Base-by-base conservation (phyloP, 1,140 invertebrate genomes). In the Rhyacophila brunnea region DNA sequence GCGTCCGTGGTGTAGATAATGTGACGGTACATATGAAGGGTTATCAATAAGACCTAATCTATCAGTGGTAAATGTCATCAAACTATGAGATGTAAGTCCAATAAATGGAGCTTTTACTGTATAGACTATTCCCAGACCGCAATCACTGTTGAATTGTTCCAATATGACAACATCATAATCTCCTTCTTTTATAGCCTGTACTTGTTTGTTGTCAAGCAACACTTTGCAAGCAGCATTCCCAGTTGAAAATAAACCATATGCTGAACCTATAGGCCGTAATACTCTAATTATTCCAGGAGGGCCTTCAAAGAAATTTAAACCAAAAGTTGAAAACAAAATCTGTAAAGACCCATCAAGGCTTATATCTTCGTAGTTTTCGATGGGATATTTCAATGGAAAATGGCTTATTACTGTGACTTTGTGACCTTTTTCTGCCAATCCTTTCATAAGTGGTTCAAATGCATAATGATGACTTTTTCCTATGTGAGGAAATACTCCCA, bases 391-490 rank as follows among this genome's bases (percentile, higher is more conserved):
- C 23, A 35, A 4, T n/a, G 83, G 83, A 62, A 86, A 87, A 55
- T 82, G 79, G 7, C 83, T 86, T 2, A 88, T 65, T 4, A 90
- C 82, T 0, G 86, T 89, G 0, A 91, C 50, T 9, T 88, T 71
- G 66, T 91, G 87, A 5, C 87, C 87, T 13, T 81, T 77, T 20
- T 72, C 70, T 0, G 80, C 81, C 23, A 91, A 66, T 36, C 81
- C 83, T 5, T 80, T 70, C 34, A 89, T 68, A 0, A 91, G 67
- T 0, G 86, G 85, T 48, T 83, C 75, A 61, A 87, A 87, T 6
- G 87, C 82, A 36, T 83, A 78, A 62, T 85, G 83, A 67, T 91
- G 89, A 67, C 88, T 91, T 62, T 82, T 83, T 0, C 85, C 85
- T 0, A 79, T 75, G 70, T 87, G 83, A 1, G 83, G 82, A 60